Evolutionary conservation across 2,888 invertebrate genomes (phyloP), one percentile per base, ranked within the genome.

Genomic region (Dryobotodes eremita): DNA sequence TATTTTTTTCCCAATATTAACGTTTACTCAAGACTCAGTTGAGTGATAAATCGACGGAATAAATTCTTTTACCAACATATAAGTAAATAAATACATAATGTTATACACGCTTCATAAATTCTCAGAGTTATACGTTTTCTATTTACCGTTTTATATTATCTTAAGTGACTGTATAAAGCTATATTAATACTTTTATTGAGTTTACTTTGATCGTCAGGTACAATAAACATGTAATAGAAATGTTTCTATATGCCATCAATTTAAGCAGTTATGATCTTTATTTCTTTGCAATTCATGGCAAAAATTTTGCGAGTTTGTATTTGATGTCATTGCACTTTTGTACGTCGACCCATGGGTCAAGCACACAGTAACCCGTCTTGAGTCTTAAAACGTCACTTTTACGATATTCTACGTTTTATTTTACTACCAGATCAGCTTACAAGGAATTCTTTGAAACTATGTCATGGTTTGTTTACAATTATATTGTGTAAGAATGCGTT

Each of bases 341-440:
- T 36, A 26, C 17, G 17, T 46, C 42, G 46, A 71, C 42, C 26
- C 26, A 50, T 31, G 10, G 50, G 20, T 78, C 48, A 36, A 23
- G 10, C 48, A 57, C 23, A 57, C 48, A 64, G 50, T 15, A 26
- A 42, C 23, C 65, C 20, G 31, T 20, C 79, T 57, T 26, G 20
- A 55, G 48, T 71, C 50, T 59, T 79, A 71, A 64, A 79, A 79
- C n/a, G 15, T 59, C 42, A 59, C 31, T 59, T 79, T 65, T 71
- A 79, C 79, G 70, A 77, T 26, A 0, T 55, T 55, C 53, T 1
- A 42, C 55, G 64, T 79, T 79, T 57, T 48, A 50, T 79, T 79
- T 79, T 65, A 59, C 31, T 48, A 50, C 68, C 20, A 15, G 11
- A 26, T 42, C n/a, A 15, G 20, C 50, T 50, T 48, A 15, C 11